A percentile compares a stretch with the other conserved stretches of the same genome.
These are phyloP conservation scores for Leptinotarsa rubiginosa DNA, from an alignment of 2,888 invertebrate species.

Conservation along the genomic window DNA sequence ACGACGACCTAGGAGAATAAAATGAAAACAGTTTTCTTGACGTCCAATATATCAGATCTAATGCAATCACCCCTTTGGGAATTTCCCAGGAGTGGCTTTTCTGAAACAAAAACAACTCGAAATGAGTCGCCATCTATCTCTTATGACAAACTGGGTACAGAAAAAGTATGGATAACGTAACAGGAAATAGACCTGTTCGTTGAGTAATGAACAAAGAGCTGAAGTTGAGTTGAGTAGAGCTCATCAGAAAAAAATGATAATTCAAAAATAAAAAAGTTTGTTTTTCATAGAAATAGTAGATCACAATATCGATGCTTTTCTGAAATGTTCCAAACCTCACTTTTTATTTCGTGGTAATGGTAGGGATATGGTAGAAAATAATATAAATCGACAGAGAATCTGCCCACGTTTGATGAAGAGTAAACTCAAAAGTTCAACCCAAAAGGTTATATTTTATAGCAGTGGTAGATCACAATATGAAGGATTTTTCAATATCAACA, in stretches of 20 bases:
- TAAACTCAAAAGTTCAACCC: too few species aligned
- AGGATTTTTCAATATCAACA: too few species aligned
- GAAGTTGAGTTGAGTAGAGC: neutral
- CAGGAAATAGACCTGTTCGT: neutral
- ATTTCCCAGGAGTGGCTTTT: conserved; percentile 10
- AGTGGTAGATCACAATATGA: too few species aligned
- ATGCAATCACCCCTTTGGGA: conserved; percentile 21
- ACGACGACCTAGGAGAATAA: conserved; percentile 22
- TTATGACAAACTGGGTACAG: conserved; percentile 7
- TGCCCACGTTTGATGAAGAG: too few species aligned
- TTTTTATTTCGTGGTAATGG: too few species aligned
- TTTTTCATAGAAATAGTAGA: neutral
- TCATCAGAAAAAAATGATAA: neutral
- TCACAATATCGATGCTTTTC: too few species aligned
- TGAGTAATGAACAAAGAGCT: neutral
- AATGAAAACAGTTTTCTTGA: conserved; percentile 29
- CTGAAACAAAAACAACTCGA: conserved; percentile 15
- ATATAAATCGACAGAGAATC: too few species aligned
- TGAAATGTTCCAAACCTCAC: neutral
- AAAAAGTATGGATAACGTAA: conserved; percentile 2
- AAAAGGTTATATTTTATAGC: too few species aligned
- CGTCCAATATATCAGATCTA: conserved; percentile 13
- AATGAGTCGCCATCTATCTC: conserved; percentile 7
- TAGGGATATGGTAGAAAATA: too few species aligned
- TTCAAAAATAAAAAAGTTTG: neutral